Conservation (phyloP, 2,888 invertebrate species). For the Scaptodrosophila latifasciaeformis region DNA sequence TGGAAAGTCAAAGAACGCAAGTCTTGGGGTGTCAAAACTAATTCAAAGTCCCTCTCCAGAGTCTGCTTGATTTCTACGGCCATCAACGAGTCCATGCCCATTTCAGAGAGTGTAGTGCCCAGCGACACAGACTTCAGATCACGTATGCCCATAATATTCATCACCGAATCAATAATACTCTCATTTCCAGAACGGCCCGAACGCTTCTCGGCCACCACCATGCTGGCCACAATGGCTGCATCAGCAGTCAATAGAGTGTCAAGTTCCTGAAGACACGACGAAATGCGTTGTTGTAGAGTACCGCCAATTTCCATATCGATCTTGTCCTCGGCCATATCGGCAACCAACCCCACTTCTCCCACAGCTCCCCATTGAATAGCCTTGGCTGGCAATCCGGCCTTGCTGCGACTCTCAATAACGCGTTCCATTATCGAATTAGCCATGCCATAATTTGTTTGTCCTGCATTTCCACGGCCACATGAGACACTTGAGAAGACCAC, state of each 20-base stretch:
- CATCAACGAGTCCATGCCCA: constrained; percentile 98
- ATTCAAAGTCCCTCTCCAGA: constrained; percentile 90
- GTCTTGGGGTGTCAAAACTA: constrained; percentile 90
- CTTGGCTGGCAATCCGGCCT: constrained; percentile 83
- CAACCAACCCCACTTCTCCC: constrained; percentile 90
- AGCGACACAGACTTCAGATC: constrained; percentile 83
- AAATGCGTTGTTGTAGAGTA: constrained; percentile 89
- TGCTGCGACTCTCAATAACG: constrained; percentile 84
- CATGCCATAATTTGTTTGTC: constrained; percentile 90
- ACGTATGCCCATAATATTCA: constrained; percentile 81
- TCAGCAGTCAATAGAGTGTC: constrained; percentile 84
- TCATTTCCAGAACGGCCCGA: constrained; percentile 79
- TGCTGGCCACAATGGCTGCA: constrained; percentile 83
- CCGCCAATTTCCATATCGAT: constrained; percentile 84
- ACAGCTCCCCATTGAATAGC: constrained; percentile 96
- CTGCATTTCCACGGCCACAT: constrained; percentile 93
- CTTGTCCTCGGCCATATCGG: constrained; percentile 83
- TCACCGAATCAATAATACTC: constrained; percentile 84
- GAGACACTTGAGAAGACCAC: constrained; percentile 94
- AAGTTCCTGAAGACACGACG: constrained; percentile 85
- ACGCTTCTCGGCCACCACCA: constrained; percentile 91
- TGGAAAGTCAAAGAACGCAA: constrained; percentile 86
- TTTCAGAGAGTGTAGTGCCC: constrained; percentile 86
- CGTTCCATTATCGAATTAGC: constrained; percentile 94
- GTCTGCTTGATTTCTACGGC: constrained; percentile 96